Base-by-base conservation (phyloP, 1,140 invertebrate genomes). In the Pseudoatta argentina region DNA sequence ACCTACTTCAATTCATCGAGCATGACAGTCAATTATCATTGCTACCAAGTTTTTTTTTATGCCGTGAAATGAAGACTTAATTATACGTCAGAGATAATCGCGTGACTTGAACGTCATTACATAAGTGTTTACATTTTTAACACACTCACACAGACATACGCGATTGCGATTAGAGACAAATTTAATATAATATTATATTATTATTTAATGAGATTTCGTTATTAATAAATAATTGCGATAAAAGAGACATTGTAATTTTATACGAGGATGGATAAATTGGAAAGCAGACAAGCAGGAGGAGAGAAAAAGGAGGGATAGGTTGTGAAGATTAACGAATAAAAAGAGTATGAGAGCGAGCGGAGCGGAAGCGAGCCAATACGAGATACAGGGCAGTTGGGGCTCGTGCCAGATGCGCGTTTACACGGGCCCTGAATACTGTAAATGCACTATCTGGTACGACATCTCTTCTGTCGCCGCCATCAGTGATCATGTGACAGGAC, bases 361-460 rank as follows among this genome's bases (percentile, higher is more conserved):
- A 91, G 87, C 88, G 86, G 85, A 91, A 91, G 89, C 85, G 85
- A 91, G 89, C 89, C 79, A 89, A 91, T 91, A 87, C 76, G 88
- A 91, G 88, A 92, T 86, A 93, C 89, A 93, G 91, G 94, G 94
- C 94, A 95, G 95, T 93, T 97, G 97, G 97, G 97, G 97, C 97
- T 96, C 98, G 98, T 98, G 97, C 98, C 98, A 99, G 98, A 97
- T 97, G 97, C 98, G 98, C 97, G 97, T 99, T 99, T 99, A 98
- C 98, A 98, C 97, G 96, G 96, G 94, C 94, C 94, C 96, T 96
- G 96, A 97, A 97, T 96, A 97, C 96, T 99, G 98, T 99, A 99
- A 99, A 99, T 99, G 98, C 98, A 99, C 98, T 98, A 98, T 99
- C 98, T 99, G 98, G 98, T 99, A 99, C 98, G 98, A 98, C 98